Evolutionary conservation across 2,113 vertebrate genomes (phyloP), one percentile per base, ranked within the genome.

Genomic region (Telmatochromis sp.): DNA sequence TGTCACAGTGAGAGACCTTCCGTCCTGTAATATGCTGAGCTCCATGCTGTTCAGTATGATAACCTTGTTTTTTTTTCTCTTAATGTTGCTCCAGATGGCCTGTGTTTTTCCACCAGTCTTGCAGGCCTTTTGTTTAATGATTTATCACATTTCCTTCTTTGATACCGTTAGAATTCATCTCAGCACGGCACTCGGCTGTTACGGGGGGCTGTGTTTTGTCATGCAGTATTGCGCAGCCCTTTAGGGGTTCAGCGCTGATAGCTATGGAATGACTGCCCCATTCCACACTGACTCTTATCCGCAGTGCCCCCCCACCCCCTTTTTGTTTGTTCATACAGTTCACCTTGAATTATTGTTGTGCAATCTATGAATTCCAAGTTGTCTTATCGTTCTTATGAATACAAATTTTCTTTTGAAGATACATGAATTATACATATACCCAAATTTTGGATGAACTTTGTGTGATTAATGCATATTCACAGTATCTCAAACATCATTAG

Each of bases 131-230:
- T 88, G 86, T 90, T 92, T 73, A 90, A 93, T 81, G 65, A 92
- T 92, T 92, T 93, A 92, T 93, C 94, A 90, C 42, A 53, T 90
- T 88, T 94, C 86, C 90, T 92, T 87, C 80, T 92, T 89, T n/a
- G 82, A 90, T 91, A 88, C 53, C 14, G 91, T 87, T 45, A 87
- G 42, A 89, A 87, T 86, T 63, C 9, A 33, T 79, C 88, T 87
- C 31, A 88, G 58, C 57, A 33, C 37, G 5, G 75, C 42, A 42
- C 37, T 14, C 2, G 31, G 63, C 42, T 86, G 85, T 79, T 90
- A 51, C 6, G 19, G 35, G 37, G 57, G 28, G 4, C 7, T 50
- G 79, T 79, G 53, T 91, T 89, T 86, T 90, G 83, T 90, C 88
- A 92, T 7, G 13, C 81, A 21, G 40, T 47, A 19, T 82, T 85